Evolutionary conservation across 2,888 invertebrate species (phyloP).

Genomic region (Embidobia sp.): DNA sequence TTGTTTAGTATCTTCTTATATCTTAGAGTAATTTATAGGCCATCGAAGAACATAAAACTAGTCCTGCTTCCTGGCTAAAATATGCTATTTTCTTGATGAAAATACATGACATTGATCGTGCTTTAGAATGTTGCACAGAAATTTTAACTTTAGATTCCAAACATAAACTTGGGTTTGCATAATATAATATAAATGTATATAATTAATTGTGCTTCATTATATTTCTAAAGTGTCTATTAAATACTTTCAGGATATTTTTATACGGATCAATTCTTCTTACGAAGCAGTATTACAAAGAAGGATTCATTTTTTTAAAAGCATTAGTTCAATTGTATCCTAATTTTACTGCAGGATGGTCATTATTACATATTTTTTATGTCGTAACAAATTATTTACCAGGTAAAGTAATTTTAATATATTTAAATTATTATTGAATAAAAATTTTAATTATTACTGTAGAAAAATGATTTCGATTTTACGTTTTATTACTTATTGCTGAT

Average conservation of each 20-base stretch:
- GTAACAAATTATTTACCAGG: slow-evolving; percentile 9
- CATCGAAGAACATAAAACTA: not conserved
- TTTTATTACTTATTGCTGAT: too few species aligned
- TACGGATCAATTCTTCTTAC: slow-evolving; percentile 7
- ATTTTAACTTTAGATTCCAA: not conserved
- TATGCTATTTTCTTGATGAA: slow-evolving; percentile 5
- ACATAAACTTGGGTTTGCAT: slow-evolving; percentile 7
- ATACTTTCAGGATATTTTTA: slow-evolving; percentile 8
- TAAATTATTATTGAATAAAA: not conserved
- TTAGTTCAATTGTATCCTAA: slow-evolving; percentile 3
- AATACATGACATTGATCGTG: slow-evolving; percentile 3
- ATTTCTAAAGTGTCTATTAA: too few species aligned
- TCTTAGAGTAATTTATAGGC: too few species aligned
- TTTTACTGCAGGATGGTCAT: slow-evolving; percentile 1
- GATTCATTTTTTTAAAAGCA: slow-evolving; percentile 5
- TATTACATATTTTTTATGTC: slow-evolving; percentile 1
- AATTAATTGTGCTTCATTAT: not conserved
- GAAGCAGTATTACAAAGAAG: not conserved
- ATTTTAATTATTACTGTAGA: too few species aligned
- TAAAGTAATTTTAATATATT: not conserved
- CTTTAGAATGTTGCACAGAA: slow-evolving; percentile 14
- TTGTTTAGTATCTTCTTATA: too few species aligned
- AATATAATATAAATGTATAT: not conserved
- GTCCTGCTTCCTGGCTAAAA: slow-evolving; percentile 1
- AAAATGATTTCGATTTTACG: too few species aligned